Percentiles rank a stretch among this genome's conserved stretches.
These are phyloP conservation scores for Saxicola maurus DNA, from an alignment of 2,797 vertebrate species.

Conservation along the genomic window DNA sequence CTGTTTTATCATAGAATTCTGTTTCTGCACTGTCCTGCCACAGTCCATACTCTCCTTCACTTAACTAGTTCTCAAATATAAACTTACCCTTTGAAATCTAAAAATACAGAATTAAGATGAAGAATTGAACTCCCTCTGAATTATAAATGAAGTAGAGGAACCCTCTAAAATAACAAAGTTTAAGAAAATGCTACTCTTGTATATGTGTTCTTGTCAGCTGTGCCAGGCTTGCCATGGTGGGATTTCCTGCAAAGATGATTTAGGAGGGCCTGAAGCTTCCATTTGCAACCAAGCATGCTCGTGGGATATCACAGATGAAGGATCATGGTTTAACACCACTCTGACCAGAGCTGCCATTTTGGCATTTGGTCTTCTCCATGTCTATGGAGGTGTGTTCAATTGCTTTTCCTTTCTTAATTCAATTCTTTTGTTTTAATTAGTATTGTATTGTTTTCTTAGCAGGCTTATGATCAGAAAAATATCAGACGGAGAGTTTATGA, in stretches of 20 bases:
- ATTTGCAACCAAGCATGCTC: neutral
- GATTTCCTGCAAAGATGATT: neutral
- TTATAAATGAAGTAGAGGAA: neutral
- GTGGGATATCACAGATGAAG: neutral
- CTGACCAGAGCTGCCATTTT: neutral
- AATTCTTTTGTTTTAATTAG: neutral
- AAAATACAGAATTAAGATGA: neutral
- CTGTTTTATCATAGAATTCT: neutral
- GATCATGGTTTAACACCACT: neutral
- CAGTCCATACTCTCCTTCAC: neutral
- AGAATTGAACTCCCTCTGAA: neutral
- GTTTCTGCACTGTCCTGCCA: neutral
- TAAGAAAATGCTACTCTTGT: neutral
- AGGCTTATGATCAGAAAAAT: constrained; percentile 89
- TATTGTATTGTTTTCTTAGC: constrained; percentile 55
- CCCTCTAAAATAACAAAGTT: neutral
- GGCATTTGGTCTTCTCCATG: neutral
- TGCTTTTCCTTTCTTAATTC: neutral
- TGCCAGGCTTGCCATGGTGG: neutral
- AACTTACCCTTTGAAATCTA: neutral
- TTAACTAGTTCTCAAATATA: neutral
- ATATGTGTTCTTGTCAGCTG: neutral
- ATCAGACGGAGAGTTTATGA: constrained; percentile 88
- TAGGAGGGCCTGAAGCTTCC: neutral
- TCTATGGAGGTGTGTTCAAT: neutral